These are phyloP conservation scores for Petrocephalus zakoni DNA, from an alignment of 2,113 vertebrate species.

Conservation along the genomic window DNA sequence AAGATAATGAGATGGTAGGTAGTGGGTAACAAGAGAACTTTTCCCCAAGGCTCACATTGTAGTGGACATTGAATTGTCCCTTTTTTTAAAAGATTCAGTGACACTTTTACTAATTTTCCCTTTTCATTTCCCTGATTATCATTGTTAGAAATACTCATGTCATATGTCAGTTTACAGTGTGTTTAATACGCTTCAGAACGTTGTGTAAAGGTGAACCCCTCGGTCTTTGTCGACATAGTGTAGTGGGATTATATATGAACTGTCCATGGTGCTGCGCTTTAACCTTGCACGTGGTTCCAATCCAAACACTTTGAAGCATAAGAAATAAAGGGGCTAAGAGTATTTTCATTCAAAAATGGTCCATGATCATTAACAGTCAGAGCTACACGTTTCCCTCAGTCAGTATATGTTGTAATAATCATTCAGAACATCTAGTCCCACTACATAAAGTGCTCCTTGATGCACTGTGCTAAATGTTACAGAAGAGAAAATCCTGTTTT, in stretches of 20 bases:
- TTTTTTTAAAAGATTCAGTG: background rate
- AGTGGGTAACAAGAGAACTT: background rate
- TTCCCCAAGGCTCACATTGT: background rate
- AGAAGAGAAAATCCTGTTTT: slow-evolving; percentile 5
- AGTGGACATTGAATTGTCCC: background rate
- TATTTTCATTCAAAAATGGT: background rate
- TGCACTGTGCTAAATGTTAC: slow-evolving; percentile 6
- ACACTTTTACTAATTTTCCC: background rate
- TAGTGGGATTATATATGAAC: background rate
- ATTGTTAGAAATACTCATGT: background rate
- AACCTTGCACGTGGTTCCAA: background rate
- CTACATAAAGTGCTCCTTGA: background rate
- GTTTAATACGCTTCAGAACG: background rate
- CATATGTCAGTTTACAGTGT: background rate
- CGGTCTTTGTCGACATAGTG: background rate
- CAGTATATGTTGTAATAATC: background rate
- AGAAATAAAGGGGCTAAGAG: background rate
- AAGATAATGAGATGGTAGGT: too few relatives aligned
- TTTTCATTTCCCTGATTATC: background rate
- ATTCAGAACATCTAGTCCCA: slow-evolving; percentile 7
- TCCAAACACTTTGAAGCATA: background rate
- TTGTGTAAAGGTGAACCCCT: background rate
- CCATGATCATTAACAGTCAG: background rate
- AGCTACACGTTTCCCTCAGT: background rate
- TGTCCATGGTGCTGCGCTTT: slow-evolving; percentile 42